These are phyloP conservation scores for Agrotis exclamationis DNA, from an alignment of 2,888 invertebrate genomes.

Conservation along the genomic window DNA sequence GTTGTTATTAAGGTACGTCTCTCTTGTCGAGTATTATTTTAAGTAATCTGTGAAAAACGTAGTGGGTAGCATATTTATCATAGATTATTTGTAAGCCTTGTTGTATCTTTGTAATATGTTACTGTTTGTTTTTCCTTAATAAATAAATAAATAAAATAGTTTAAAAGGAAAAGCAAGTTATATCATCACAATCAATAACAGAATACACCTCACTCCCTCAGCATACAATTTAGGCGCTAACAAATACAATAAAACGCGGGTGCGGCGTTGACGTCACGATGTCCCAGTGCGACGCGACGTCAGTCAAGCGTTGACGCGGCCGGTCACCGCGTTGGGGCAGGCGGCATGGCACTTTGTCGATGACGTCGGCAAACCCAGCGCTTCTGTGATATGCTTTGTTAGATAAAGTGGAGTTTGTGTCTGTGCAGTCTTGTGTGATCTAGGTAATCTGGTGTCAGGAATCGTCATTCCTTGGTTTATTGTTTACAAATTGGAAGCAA, in stretches of 20 bases:
- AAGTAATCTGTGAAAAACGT: no score
- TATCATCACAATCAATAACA: slow-evolving; percentile 8
- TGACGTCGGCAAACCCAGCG: slow-evolving; percentile 22
- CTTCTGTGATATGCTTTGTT: slow-evolving; percentile 26
- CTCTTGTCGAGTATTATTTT: no score
- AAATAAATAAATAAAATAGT: no score
- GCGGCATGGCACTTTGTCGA: slow-evolving; percentile 8
- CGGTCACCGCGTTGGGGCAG: slow-evolving; percentile 21
- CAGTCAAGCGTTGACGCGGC: slow-evolving; percentile 26
- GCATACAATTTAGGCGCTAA: slow-evolving; percentile 11
- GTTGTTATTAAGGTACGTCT: no score
- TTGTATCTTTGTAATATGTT: no score
- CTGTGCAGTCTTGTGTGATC: not conserved
- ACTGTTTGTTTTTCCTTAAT: no score
- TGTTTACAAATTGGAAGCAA: not conserved
- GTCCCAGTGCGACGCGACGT: slow-evolving; percentile 7
- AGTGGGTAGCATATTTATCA: no score
- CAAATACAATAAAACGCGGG: slow-evolving; percentile 24
- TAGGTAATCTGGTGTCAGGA: not conserved
- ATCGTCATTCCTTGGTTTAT: not conserved
- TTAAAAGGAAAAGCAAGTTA: no score
- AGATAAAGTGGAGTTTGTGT: not conserved
- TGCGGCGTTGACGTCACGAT: slow-evolving; percentile 34
- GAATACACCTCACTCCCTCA: not conserved
- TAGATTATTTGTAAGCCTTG: no score